Evolutionary conservation across 2,888 invertebrate genomes (phyloP), one percentile per base, ranked within the genome.

Genomic region (Junonia oenone): DNA sequence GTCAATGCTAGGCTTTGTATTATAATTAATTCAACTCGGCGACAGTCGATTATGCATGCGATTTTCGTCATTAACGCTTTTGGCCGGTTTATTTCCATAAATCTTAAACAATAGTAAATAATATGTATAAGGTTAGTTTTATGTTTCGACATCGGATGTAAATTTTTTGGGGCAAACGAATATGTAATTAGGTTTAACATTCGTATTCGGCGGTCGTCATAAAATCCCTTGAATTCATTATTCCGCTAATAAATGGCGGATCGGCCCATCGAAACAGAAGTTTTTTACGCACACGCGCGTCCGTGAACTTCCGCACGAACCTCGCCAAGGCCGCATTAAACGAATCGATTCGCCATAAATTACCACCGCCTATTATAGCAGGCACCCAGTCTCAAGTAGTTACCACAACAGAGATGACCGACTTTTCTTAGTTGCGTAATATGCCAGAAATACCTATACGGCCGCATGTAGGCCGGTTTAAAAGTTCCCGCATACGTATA

Each of bases 241-340:
- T 38, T 47, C 37, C 17, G 11, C 11, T 37, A 19, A 38, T 35
- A 33, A 48, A 48, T 22, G 33, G 17, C 19, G 13, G 6, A 47
- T 19, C 26, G 46, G 29, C 46, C 46, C 14, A 53, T 31, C 31
- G 46, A 48, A 54, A 33, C 33, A 33, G 31, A 14, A 48, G 40
- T 58, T 59, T 64, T 65, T 64, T 62, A 57, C 54, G 48, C 56
- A 53, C 53, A 66, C 68, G 65, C 67, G 65, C 76, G 86, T 75
- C 89, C 90, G 66, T 90, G 90, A 90, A 90, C 90, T 89, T 88
- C 83, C 80, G 78, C 63, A 70, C 75, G 78, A 79, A 81, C 83
- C 68, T 73, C 71, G 70, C 70, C 88, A 91, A 90, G 90, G 90
- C 76, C 89, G 72, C 59, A 43, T 63, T 68, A 67, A 72, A 71